Conservation (phyloP, 2,113 vertebrate genomes). For the Tetrao urogallus region DNA sequence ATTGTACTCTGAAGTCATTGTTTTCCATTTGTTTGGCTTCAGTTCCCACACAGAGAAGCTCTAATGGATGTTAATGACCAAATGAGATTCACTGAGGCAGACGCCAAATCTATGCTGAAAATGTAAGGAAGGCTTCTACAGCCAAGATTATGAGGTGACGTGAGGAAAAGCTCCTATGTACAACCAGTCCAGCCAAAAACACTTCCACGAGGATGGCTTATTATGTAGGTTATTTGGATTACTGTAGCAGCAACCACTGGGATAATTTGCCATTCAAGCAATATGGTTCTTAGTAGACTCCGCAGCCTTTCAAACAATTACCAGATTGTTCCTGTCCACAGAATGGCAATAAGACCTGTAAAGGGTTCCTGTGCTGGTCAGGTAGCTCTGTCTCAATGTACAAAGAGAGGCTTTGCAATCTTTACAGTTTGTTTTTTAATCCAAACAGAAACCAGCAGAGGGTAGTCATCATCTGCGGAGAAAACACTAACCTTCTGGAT, state of each 20-base stretch:
- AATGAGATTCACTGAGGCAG: background rate
- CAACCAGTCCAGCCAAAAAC: background rate
- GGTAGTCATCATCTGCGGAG: background rate
- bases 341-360: background rate
- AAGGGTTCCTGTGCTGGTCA: background rate
- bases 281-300: background rate
- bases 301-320: background rate
- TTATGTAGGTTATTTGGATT: background rate
- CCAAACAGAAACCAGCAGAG: background rate
- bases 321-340: background rate
- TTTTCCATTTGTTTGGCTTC: background rate
- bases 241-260: background rate
- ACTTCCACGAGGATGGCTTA: background rate
- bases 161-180: background rate
- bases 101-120: background rate
- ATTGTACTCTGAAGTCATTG: rapidly evolving
- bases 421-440: background rate
- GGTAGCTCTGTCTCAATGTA: background rate
- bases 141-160: background rate
- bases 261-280: background rate
- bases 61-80: background rate
- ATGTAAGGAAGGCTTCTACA: background rate
- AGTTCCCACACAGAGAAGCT: background rate
- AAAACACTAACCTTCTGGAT: background rate
- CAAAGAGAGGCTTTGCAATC: background rate